Evolutionary conservation across 2,888 invertebrate genomes (phyloP), one percentile per base, ranked within the genome.

Genomic region (Thyatira batis): DNA sequence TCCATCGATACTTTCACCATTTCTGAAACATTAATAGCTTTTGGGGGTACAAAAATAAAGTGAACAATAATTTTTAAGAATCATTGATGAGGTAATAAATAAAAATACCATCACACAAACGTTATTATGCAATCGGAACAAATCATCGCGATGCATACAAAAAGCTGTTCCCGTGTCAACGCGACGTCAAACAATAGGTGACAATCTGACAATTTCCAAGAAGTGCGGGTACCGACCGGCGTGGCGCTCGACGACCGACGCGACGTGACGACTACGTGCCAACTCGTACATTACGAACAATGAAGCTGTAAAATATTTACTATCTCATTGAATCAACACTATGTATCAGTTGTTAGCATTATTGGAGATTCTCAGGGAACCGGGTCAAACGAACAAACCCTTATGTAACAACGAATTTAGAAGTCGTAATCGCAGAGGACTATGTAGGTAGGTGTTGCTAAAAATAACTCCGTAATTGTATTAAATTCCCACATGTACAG

Each of bases 281-380:
- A 9, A 51, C 51, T 33, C 52, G 50, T 50, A 28, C 13, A 33
- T 51, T 51, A 55, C 45, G 55, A 69, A 78, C 78, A 78, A 80
- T 76, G 72, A 60, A 61, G 65, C 61, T 53, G 63, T 72, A 69
- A 78, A 75, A 57, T 63, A 61, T 66, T 69, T 72, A 71, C 66
- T 63, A 63, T 63, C 64, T 65, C 67, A 67, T 66, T 58, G 53
- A 57, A 11, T 20, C 8, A 28, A 27, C 27, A 27, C 20, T 17
- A 13, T 39, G 33, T 27, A 27, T 28, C 27, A 11, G 6, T 27
- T 20, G 17, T 1, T 27, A 27, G 20, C 23, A 46, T 20, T 20
- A 20, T 27, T 28, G 13, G 45, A 21, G 45, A 45, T 23, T 1
- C 13, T 23, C 23, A 13, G 8, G 13, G 2, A 45, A 25, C 3